Evolutionary conservation across 2,113 vertebrate genomes (phyloP), one percentile per base, ranked within the genome.

Genomic region (Mohoua ochrocephala): DNA sequence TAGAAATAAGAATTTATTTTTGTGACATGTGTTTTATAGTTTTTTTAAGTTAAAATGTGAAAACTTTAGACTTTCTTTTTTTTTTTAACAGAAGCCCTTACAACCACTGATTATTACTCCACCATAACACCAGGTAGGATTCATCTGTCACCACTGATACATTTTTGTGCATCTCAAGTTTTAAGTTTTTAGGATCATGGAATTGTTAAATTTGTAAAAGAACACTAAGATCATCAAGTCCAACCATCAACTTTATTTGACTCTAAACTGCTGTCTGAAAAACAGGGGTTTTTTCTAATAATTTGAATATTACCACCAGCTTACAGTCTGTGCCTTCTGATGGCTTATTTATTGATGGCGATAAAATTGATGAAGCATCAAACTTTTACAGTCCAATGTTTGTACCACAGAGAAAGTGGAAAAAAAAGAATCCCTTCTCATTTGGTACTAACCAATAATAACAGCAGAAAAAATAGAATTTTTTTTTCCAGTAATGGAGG

Each of bases 41-140:
- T 18, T 73, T 91, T 83, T 70, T 1, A 52, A 90, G 10, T 77
- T 69, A 69, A 84, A 95, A 77, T 57, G 16, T 50, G 41, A 92
- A 83, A 69, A 50, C 5, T 71, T 79, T 13, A 23, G n/a, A 30
- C 16, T 21, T 42, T 8, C 13, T 65, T 39, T 49, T 73, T 50
- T 52, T 47, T 84, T 73, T 69, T 37, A 37, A 63, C 83, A 96
- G 94, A 91, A 57, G 0, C 24, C 15, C 18, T 85, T 50, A 20
- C 24, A 13, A 17, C 50, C 47, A 59, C 83, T 52, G 87, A 76
- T 81, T 75, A 81, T 87, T 87, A 91, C 28, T 76, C 94, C 17
- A 44, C 90, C 15, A 0, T 33, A 42, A 37, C 65, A 44, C 35
- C 94, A 94, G 95, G 97, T 97, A 96, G 23, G 95, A 73, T 49